Evolutionary conservation across 2,797 vertebrate genomes (phyloP).

Genomic region (Mareca strepera): DNA sequence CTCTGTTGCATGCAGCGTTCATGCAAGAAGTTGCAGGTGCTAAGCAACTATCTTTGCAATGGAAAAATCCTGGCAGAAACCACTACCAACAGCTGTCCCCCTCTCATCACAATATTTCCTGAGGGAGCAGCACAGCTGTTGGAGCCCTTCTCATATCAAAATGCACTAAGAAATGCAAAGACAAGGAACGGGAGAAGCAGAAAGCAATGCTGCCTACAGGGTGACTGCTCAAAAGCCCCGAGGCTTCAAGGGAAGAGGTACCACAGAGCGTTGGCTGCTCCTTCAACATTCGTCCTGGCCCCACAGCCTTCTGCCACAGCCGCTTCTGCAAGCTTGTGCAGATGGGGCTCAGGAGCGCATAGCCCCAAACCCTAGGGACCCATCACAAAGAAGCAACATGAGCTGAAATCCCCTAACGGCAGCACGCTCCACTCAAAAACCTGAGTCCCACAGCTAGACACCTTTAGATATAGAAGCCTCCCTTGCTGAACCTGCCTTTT

Average conservation of each 20-base stretch:
- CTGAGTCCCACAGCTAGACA: background rate
- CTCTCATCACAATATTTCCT: background rate
- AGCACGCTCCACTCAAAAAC: background rate
- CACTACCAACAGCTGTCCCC: background rate
- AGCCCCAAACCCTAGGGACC: background rate
- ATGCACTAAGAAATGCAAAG: fast-evolving
- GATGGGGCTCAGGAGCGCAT: fast-evolving
- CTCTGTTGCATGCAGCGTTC: background rate
- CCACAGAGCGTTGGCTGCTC: background rate
- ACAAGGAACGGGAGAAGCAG: background rate
- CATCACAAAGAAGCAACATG: background rate
- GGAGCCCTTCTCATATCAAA: background rate
- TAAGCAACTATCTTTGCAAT: background rate
- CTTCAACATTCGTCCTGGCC: background rate
- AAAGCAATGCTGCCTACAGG: too few species aligned
- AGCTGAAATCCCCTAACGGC: background rate
- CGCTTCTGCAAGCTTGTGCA: fast-evolving
- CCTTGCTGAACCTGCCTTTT: background rate
- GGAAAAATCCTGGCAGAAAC: background rate
- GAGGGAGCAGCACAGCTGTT: background rate
- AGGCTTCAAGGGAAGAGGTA: too few species aligned
- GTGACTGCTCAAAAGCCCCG: background rate
- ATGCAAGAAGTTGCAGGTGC: background rate
- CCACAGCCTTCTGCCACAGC: background rate
- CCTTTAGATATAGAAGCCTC: background rate